Percentiles rank a stretch among this genome's conserved stretches.
Conservation (phyloP, 1,140 invertebrate species). For the Hyphantria cunea region DNA sequence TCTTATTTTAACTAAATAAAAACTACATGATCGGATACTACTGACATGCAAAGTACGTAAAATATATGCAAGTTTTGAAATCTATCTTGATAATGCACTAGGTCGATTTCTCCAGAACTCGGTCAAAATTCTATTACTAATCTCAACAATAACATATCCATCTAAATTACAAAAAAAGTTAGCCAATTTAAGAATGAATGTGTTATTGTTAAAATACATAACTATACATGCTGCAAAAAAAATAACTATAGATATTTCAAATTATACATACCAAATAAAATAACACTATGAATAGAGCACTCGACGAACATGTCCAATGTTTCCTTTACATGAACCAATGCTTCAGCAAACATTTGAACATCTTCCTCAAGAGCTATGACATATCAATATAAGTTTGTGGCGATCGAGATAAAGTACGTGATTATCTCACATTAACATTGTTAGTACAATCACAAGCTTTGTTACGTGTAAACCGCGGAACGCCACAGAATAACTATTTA, state of each 20-base stretch:
- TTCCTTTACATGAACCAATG: neutral
- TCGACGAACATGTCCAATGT: neutral
- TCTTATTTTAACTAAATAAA: no score
- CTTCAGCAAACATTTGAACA: neutral
- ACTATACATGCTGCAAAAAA: slow-evolving; percentile 20
- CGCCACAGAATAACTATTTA: slow-evolving; percentile 13
- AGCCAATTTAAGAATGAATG: neutral
- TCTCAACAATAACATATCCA: no score
- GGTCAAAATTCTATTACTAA: no score
- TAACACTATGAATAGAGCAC: slow-evolving; percentile 12
- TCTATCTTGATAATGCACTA: no score
- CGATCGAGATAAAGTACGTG: slow-evolving; percentile 26
- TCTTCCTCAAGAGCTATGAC: neutral
- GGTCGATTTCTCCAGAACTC: no score
- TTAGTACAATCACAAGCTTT: slow-evolving; percentile 26
- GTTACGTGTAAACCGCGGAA: slow-evolving; percentile 25
- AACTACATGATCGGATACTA: no score
- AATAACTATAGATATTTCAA: slow-evolving; percentile 16
- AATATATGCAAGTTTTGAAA: no score
- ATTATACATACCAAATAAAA: slow-evolving; percentile 22
- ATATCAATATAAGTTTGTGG: slow-evolving; percentile 23
- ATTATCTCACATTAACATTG: slow-evolving; percentile 24
- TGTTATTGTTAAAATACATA: slow-evolving; percentile 10
- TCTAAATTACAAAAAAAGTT: no score
- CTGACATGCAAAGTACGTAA: no score